Conservation (phyloP, 1,140 invertebrate genomes). For the Bactericera cockerelli region DNA sequence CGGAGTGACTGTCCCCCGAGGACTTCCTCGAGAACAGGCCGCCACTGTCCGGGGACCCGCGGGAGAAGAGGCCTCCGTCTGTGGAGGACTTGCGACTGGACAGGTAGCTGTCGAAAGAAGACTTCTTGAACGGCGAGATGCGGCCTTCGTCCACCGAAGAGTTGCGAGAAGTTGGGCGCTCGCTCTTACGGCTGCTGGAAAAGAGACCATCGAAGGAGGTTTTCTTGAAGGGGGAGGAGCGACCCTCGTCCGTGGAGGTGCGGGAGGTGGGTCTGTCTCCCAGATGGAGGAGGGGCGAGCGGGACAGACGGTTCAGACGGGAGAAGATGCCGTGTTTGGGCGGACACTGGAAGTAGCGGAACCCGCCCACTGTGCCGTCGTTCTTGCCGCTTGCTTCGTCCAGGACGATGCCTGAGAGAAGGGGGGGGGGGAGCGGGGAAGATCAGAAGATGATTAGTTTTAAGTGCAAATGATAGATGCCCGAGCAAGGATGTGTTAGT, state of each 20-base stretch:
- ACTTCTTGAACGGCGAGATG: not conserved
- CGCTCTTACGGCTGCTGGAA: slow-evolving; percentile 4
- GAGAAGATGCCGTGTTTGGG: slow-evolving; percentile 87
- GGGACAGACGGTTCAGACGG: slow-evolving; percentile 69
- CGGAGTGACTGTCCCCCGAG: not conserved
- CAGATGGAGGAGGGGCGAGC: slow-evolving; percentile 37
- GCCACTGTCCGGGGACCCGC: not conserved
- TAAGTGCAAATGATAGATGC: too few relatives aligned
- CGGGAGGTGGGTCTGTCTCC: not conserved
- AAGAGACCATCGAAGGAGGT: not conserved
- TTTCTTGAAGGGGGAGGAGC: not conserved
- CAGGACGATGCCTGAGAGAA: slow-evolving; percentile 54
- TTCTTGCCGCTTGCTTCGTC: slow-evolving; percentile 95
- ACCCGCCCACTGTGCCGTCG: slow-evolving; percentile 86
- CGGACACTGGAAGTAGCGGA: slow-evolving; percentile 87
- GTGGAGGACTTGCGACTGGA: not conserved
- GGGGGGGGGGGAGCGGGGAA: too few relatives aligned
- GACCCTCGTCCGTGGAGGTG: not conserved
- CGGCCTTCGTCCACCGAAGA: slow-evolving; percentile 9
- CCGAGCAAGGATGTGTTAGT: too few relatives aligned
- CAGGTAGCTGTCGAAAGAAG: not conserved
- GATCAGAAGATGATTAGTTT: too few relatives aligned
- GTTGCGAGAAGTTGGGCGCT: not conserved
- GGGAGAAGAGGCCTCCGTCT: not conserved
- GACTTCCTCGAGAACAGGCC: not conserved